Conservation (phyloP, 2,888 invertebrate genomes). For the Polymixis flavicincta region DNA sequence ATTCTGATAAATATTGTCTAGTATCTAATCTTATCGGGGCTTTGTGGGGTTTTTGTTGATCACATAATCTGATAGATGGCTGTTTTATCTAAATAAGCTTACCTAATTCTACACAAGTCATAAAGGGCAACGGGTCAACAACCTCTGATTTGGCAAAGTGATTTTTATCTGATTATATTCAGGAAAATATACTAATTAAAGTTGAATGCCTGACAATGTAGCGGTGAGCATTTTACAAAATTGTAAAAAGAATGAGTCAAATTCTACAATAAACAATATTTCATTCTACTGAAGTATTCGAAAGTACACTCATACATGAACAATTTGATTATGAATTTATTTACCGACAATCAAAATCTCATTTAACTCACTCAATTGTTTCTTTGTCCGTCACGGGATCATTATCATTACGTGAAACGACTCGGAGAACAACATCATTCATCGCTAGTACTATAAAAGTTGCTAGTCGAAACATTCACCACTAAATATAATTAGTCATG, state of each 20-base stretch:
- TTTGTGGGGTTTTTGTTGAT: constrained; percentile 41
- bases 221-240: background rate
- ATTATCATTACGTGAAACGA: constrained; percentile 65
- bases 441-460: constrained; percentile 58
- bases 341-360: constrained; percentile 62
- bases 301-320: constrained; percentile 28
- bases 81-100: constrained; percentile 39
- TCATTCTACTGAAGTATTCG: constrained; percentile 12
- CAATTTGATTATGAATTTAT: constrained; percentile 53
- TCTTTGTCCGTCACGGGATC: constrained; percentile 52
- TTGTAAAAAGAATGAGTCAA: background rate
- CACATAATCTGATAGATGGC: constrained; percentile 38
- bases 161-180: background rate
- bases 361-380: constrained; percentile 57
- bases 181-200: background rate
- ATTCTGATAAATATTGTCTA: constrained; percentile 42
- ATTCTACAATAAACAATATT: background rate
- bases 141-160: constrained; percentile 17
- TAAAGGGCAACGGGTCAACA: constrained; percentile 48
- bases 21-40: constrained; percentile 51
- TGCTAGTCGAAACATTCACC: constrained; percentile 70
- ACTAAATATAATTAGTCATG: constrained; percentile 79
- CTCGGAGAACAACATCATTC: constrained; percentile 65
- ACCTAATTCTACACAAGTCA: constrained; percentile 17
- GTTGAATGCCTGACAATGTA: background rate